These are phyloP conservation scores for Crematogaster levior DNA, from an alignment of 2,888 invertebrate species.

Conservation along the genomic window DNA sequence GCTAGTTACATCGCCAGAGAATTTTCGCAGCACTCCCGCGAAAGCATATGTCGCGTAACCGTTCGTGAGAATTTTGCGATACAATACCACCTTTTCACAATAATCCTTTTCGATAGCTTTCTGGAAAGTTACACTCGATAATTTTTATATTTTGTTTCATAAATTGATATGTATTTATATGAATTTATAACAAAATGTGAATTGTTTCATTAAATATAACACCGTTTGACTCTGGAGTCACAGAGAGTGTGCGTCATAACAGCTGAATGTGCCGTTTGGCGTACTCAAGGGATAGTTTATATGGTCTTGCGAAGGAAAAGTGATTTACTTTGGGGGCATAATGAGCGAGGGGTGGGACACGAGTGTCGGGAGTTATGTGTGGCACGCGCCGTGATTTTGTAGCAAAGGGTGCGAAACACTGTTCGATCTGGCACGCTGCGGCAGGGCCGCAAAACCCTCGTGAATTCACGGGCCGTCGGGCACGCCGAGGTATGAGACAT, in stretches of 20 bases:
- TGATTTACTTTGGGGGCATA: slow-evolving; percentile 47
- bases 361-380: slow-evolving; percentile 48
- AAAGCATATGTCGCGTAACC: slow-evolving; percentile 11
- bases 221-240: neutral
- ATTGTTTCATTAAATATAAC: neutral
- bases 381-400: slow-evolving; percentile 67
- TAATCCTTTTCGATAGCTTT: neutral
- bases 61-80: slow-evolving; percentile 23
- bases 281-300: slow-evolving; percentile 22
- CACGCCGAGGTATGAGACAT: slow-evolving; percentile 57
- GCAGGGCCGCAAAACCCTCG: slow-evolving; percentile 44
- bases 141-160: neutral
- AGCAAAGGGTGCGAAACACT: slow-evolving; percentile 61
- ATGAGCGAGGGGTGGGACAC: slow-evolving; percentile 12
- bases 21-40: slow-evolving; percentile 18
- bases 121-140: neutral
- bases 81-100: neutral
- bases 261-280: slow-evolving; percentile 13
- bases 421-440: slow-evolving; percentile 38
- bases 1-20: slow-evolving; percentile 4
- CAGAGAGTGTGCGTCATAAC: slow-evolving; percentile 16
- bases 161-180: neutral
- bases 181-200: neutral
- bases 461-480: slow-evolving; percentile 53
- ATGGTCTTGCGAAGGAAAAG: slow-evolving; percentile 33